These are phyloP conservation scores for Laticauda laticaudata DNA, from an alignment of 2,113 vertebrate species.

Conservation along the genomic window DNA sequence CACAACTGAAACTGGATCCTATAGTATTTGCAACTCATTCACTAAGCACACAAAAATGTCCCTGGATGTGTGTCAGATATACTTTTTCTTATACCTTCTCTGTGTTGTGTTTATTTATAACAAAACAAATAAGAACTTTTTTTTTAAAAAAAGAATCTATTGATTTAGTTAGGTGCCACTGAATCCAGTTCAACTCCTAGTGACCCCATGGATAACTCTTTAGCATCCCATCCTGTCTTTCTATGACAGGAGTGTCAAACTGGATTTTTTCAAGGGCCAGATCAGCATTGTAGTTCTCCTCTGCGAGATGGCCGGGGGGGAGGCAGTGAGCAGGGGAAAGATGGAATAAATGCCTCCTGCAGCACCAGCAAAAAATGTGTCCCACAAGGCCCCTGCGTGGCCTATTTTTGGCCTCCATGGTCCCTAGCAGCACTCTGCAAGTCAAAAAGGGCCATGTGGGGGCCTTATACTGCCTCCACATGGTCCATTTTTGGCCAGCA, in stretches of 20 bases:
- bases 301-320: rapidly evolving
- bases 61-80: background rate
- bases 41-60: background rate
- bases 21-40: background rate
- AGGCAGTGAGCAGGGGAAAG: too few relatives aligned
- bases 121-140: background rate
- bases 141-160: background rate
- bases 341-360: too few relatives aligned
- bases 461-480: too few relatives aligned
- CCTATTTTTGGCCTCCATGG: too few relatives aligned
- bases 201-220: background rate
- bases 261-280: too few relatives aligned
- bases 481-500: too few relatives aligned
- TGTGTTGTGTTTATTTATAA: background rate
- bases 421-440: too few relatives aligned
- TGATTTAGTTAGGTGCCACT: background rate
- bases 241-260: too few relatives aligned
- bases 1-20: background rate
- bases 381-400: too few relatives aligned
- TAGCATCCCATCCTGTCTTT: background rate
- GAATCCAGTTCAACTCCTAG: background rate
- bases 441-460: too few relatives aligned
- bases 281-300: too few relatives aligned
- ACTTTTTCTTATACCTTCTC: background rate
- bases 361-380: too few relatives aligned